Evolutionary conservation across 2,113 vertebrate species (phyloP).

Genomic region (Eptatretus burgeri): DNA sequence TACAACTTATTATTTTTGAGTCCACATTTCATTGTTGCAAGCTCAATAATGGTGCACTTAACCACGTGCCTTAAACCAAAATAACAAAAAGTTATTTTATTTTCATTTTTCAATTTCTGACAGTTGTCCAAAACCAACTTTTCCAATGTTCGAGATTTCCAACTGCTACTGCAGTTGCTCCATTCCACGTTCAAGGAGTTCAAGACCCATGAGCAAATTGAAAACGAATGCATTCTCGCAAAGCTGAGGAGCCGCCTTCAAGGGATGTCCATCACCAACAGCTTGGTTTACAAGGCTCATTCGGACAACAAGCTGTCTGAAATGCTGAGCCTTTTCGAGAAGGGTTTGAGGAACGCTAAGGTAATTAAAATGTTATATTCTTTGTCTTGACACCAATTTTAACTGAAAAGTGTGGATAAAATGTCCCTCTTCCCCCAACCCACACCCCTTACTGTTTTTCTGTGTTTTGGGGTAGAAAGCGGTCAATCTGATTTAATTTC

Average conservation of each 20-base stretch:
- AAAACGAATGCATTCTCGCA: slow-evolving; percentile 87
- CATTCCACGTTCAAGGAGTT: slow-evolving; percentile 90
- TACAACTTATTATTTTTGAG: too few species aligned
- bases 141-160: slow-evolving; percentile 91
- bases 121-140: slow-evolving; percentile 96
- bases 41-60: too few species aligned
- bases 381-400: too few species aligned
- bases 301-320: slow-evolving; percentile 91
- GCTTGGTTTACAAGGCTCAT: slow-evolving; percentile 67
- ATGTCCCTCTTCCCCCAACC: too few species aligned
- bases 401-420: too few species aligned
- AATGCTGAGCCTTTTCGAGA: slow-evolving; percentile 85
- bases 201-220: slow-evolving; percentile 96
- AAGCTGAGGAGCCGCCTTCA: slow-evolving; percentile 33
- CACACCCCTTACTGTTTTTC: too few species aligned
- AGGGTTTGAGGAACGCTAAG: slow-evolving; percentile 68
- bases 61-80: too few species aligned
- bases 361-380: slow-evolving; percentile 15
- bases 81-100: background rate
- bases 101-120: background rate
- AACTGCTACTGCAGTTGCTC: slow-evolving; percentile 65
- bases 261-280: slow-evolving; percentile 20
- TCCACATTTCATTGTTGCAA: too few species aligned
- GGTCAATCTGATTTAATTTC: too few species aligned
- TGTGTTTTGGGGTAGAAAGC: too few species aligned